Percentiles rank a stretch among this genome's conserved stretches.
Conservation (phyloP, 2,797 vertebrate genomes). For the Hirundo rustica region DNA sequence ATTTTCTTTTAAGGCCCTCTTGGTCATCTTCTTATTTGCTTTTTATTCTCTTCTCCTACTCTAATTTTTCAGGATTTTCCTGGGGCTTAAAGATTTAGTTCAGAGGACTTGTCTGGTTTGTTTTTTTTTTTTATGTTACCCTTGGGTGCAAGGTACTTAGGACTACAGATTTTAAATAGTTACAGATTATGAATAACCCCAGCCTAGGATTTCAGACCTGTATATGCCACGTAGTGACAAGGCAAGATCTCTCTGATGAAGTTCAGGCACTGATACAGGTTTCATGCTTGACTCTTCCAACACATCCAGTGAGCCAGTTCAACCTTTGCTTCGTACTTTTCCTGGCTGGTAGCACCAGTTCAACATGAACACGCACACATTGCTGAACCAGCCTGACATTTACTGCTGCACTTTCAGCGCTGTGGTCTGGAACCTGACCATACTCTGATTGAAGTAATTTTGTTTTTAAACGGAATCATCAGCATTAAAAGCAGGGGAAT, state of each 20-base stretch:
- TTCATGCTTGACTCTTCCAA: neutral
- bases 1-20: neutral
- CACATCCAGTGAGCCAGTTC: neutral
- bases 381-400: neutral
- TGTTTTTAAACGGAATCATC: neutral
- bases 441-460: neutral
- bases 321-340: neutral
- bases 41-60: neutral
- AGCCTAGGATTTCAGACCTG: neutral
- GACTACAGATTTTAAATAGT: neutral
- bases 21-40: neutral
- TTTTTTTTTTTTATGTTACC: neutral
- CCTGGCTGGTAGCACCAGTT: neutral
- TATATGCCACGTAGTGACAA: neutral
- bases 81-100: neutral
- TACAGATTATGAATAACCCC: neutral
- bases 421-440: neutral
- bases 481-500: neutral
- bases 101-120: neutral
- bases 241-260: neutral
- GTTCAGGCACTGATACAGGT: neutral
- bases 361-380: fast-evolving
- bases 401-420: neutral
- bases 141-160: neutral
- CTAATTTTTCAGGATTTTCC: neutral